Base-by-base conservation (phyloP, 2,888 invertebrate species). In the Apeira syringaria region DNA sequence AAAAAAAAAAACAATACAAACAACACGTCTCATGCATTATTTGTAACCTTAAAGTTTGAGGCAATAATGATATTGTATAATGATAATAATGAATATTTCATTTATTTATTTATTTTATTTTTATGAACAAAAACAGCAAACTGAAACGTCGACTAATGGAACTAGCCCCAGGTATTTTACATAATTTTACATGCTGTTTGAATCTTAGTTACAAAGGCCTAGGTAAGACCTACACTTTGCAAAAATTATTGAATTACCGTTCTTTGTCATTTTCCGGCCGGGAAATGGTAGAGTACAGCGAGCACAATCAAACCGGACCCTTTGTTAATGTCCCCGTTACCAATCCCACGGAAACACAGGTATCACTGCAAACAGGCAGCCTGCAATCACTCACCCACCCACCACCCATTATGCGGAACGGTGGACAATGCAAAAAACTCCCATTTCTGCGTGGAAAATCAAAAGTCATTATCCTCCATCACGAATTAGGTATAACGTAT, bases 271-370 rank as follows among this genome's bases (percentile, higher is more conserved):
- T 80, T 77, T 59, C 68, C 61, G 53, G 51, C 50, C 47, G 61
- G 64, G 67, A 80, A 82, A 77, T 80, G 59, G 66, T 61, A 71
- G 61, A 55, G 51, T 56, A 50, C 50, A 47, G 45, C 51, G 54
- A 52, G 53, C 53, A 65, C 62, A 73, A 76, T 78, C 62, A 64
- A 68, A 66, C 47, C 46, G 40, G 58, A 59, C 59, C 80, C 7
- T 79, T 82, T 85, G 82, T 84, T 73, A 77, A 72, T 67, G 52
- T 75, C 72, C 70, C 81, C 74, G 78, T 79, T 77, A 69, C 60
- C 49, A 64, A 67, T 79, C 76, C 74, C 74, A 80, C 74, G 74
- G 73, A 78, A 79, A 75, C 51, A 73, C 74, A 60, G 69, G 72
- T 77, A 80, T 80, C 74, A 78, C 64, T 62, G 64, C 65, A 61